Evolutionary conservation across 1,140 invertebrate species (phyloP).

Genomic region (Babylonia areolata): DNA sequence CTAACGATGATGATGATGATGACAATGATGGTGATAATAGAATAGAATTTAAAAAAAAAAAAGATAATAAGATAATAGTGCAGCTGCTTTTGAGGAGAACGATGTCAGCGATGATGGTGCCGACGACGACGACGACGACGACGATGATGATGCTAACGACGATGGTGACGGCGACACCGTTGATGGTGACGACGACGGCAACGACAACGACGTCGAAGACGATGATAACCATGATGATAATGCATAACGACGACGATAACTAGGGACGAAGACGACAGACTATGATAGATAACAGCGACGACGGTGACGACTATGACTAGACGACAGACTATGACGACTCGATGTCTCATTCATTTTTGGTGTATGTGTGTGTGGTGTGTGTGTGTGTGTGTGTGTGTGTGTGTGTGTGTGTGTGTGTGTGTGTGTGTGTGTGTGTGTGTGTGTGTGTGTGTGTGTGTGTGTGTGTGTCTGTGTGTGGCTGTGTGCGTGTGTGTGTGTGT

Average conservation of each 20-base stretch:
- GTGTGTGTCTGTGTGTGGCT: no score
- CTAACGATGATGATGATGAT: conserved; percentile 35
- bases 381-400: no score
- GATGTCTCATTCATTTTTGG: no score
- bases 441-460: no score
- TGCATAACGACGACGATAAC: no score
- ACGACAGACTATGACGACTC: neutral
- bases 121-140: neutral
- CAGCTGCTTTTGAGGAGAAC: neutral
- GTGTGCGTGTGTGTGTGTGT: no score
- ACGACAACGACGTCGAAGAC: neutral
- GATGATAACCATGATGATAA: no score
- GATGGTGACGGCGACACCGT: neutral
- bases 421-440: no score
- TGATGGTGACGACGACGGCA: neutral
- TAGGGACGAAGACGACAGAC: neutral
- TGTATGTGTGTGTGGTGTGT: no score
- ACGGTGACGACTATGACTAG: neutral
- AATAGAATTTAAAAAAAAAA: neutral
- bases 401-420: no score
- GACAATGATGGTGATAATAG: conserved; percentile 25
- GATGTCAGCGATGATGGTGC: neutral
- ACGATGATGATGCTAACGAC: neutral
- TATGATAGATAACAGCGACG: neutral
- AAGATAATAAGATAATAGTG: neutral